Percentiles rank a stretch among this genome's conserved stretches.
These are phyloP conservation scores for Cryptocheilus praepositus DNA, from an alignment of 2,888 invertebrate genomes.

Conservation along the genomic window DNA sequence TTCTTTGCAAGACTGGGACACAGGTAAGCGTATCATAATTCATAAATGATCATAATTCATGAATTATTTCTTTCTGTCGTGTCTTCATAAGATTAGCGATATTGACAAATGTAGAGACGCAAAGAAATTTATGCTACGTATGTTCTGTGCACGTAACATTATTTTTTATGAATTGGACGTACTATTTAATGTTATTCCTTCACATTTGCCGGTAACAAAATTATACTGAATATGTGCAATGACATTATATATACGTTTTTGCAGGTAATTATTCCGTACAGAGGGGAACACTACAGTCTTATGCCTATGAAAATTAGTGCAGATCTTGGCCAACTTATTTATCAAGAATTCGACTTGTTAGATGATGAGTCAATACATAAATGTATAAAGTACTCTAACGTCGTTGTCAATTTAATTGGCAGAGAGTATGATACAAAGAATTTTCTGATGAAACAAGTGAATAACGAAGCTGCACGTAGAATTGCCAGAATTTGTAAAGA, in stretches of 20 bases:
- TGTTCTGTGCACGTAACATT: neutral
- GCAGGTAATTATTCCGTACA: constrained; percentile 93
- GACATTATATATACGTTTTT: constrained; percentile 55
- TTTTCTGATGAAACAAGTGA: constrained; percentile 75
- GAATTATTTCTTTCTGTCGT: neutral
- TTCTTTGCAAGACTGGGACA: constrained; percentile 90
- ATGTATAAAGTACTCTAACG: constrained; percentile 95
- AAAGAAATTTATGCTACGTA: neutral
- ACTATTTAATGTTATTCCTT: neutral
- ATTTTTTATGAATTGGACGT: neutral
- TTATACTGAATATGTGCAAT: neutral
- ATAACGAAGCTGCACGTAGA: constrained; percentile 88
- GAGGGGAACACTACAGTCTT: constrained; percentile 89
- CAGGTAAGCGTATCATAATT: constrained; percentile 76
- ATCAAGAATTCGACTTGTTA: constrained; percentile 87
- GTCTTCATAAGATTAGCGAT: neutral
- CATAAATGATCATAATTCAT: neutral
- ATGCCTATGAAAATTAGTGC: constrained; percentile 89
- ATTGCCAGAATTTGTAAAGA: constrained; percentile 86
- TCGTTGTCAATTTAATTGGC: constrained; percentile 96
- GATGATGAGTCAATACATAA: constrained; percentile 92
- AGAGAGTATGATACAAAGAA: constrained; percentile 94
- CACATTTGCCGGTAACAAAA: constrained; percentile 17
- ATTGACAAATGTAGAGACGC: too few relatives aligned
- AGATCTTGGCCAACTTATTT: constrained; percentile 96